Evolutionary conservation across 2,888 invertebrate genomes (phyloP).

Genomic region (Sclerodermus sp.): DNA sequence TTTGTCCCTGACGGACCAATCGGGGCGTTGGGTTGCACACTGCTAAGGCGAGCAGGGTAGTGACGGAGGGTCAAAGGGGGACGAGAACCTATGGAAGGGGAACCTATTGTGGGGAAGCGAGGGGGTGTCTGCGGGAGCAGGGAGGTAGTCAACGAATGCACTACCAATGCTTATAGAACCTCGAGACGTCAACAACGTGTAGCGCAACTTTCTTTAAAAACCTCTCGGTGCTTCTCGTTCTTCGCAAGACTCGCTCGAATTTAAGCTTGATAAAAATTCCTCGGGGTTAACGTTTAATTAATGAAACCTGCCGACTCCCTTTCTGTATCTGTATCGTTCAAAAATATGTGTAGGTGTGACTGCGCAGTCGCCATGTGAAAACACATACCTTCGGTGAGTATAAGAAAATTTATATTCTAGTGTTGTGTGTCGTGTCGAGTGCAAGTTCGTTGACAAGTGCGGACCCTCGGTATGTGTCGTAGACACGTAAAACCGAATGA

Average conservation of each 20-base stretch:
- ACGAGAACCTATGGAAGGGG: conserved; percentile 12
- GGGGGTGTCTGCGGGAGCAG: conserved; percentile 32
- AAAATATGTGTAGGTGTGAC: conserved; percentile 54
- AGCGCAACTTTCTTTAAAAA: conserved; percentile 5
- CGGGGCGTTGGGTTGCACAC: conserved; percentile 7
- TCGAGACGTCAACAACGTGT: conserved; percentile 33
- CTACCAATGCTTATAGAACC: conserved; percentile 42
- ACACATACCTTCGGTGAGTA: conserved; percentile 20
- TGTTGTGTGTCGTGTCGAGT: too few species aligned
- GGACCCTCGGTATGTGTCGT: too few species aligned
- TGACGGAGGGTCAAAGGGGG: conserved; percentile 15
- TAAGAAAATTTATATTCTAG: conserved; percentile 17
- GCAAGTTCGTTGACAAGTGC: too few species aligned
- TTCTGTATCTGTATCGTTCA: conserved; percentile 26
- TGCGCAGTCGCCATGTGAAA: conserved; percentile 57
- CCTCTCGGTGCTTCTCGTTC: neutral
- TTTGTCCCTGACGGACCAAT: conserved; percentile 51
- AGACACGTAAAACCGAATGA: too few species aligned
- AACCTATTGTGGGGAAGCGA: conserved; percentile 22
- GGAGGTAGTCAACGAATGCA: conserved; percentile 43
- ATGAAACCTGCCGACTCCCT: too few species aligned
- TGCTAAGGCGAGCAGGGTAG: conserved; percentile 9
- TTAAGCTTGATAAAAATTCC: too few species aligned
- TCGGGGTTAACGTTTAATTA: too few species aligned
- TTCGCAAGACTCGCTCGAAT: too few species aligned